Conservation (phyloP, 2,113 vertebrate species). For the Sakesphorus luctuosus region DNA sequence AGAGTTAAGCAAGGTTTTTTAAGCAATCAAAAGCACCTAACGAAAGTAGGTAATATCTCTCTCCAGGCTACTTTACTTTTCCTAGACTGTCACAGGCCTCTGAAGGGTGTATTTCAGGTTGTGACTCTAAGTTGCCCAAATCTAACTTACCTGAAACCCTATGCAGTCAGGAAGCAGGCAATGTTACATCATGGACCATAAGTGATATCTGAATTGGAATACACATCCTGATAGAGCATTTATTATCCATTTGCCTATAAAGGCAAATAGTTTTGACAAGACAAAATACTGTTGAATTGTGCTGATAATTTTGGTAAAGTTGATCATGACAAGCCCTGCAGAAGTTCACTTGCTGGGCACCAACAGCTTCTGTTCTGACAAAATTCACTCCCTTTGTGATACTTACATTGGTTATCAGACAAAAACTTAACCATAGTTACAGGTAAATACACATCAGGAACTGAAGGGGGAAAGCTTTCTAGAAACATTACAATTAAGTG, state of each 20-base stretch:
- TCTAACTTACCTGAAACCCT: not conserved
- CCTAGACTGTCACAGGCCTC: not conserved
- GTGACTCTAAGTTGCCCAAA: not conserved
- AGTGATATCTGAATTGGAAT: not conserved
- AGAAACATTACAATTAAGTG: conserved; percentile 20
- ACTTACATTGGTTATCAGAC: not conserved
- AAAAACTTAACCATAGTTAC: not conserved
- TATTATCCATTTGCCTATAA: not conserved
- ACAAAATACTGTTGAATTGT: not conserved
- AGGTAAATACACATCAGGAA: not conserved
- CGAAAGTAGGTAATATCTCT: not conserved
- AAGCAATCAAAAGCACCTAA: not conserved
- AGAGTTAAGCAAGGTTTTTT: not conserved
- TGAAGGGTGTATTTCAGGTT: not conserved
- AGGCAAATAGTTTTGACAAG: not conserved
- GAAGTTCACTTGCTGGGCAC: not conserved
- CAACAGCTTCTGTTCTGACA: not conserved
- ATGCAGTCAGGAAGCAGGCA: not conserved
- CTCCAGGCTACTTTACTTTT: not conserved
- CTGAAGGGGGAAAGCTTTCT: not conserved
- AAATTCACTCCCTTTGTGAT: not conserved
- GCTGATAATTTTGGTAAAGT: not conserved
- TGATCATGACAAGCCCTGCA: not conserved
- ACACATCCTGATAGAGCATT: not conserved
- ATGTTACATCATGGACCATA: not conserved